Base-by-base conservation (phyloP, 2,113 vertebrate genomes). In the Proterorhinus semilunaris region DNA sequence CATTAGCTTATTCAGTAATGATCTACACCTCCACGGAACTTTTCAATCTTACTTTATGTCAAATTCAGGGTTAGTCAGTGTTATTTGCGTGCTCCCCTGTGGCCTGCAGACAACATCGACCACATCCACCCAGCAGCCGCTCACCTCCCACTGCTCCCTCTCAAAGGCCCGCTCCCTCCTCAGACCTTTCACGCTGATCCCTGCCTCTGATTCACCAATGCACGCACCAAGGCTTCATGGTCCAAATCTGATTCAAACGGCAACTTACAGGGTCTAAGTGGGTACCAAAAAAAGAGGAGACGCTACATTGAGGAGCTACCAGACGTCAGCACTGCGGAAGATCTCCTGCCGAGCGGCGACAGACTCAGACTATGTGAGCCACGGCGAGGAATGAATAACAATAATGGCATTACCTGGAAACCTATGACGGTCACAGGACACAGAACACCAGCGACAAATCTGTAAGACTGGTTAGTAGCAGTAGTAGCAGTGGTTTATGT, bases 311-410 rank as follows among this genome's bases (percentile, higher is more conserved):
- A 55, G 54, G 36, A 66, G 43, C 64, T 21, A 49, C 36, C 42
- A 83, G 15, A 57, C 62, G 58, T 55, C 36, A 73, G 57, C 61
- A 49, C 45, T 68, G 51, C 65, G 69, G 53, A 61, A 5, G 1
- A 42, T 27, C 58, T 72, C 63, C 69, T 8, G 63, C 49, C 53
- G 75, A 69, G 68, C 16, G 4, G 48, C 68, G 80, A 71, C 53
- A 48, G 69, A 65, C 48, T 54, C 52, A 67, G 63, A 48, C 46
- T 48, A 53, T 53, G 58, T 50, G 46, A 49, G 44, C 43, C 48
- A 71, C 73, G 61, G 68, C 1, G 13, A 54, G 1, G 51, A 0
- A 53, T 36, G 27, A 36, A 36, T 36, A 50, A 43, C 8, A 45
- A 13, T 61, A 43, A 10, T 9, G 13, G 13, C 8, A n/a, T 45